These are phyloP conservation scores for Drosophila repletoides DNA, from an alignment of 1,140 invertebrate genomes.

Conservation along the genomic window DNA sequence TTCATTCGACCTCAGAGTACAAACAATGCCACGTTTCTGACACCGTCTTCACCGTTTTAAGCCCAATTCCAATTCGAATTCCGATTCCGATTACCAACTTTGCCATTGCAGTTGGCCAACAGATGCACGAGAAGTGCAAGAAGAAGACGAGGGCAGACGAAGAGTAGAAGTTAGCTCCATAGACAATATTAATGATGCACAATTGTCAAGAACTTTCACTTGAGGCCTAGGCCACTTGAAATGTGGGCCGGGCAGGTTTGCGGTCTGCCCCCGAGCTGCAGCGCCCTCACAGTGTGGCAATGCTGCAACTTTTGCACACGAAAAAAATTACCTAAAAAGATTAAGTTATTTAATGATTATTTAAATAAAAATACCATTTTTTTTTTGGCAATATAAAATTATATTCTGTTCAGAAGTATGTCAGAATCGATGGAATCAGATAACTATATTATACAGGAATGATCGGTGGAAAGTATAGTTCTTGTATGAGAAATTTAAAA, in stretches of 20 bases:
- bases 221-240: conserved; percentile 67
- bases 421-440: too few relatives aligned
- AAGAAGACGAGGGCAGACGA: background rate
- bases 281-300: too few relatives aligned
- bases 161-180: conserved; percentile 34
- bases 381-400: too few relatives aligned
- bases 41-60: background rate
- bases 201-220: conserved; percentile 79
- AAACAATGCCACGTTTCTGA: conserved; percentile 38
- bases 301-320: too few relatives aligned
- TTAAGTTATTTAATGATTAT: too few relatives aligned
- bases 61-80: background rate
- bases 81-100: conserved; percentile 62
- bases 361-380: too few relatives aligned
- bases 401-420: too few relatives aligned
- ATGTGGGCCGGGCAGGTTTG: conserved; percentile 52
- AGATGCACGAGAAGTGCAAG: conserved; percentile 33
- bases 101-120: conserved; percentile 52
- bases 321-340: too few relatives aligned
- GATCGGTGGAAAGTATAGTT: too few relatives aligned
- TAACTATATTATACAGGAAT: too few relatives aligned
- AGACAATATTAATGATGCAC: conserved; percentile 79
- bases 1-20: conserved; percentile 30
- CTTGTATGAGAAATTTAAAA: too few relatives aligned
- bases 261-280: conserved; percentile 5